phyloP scores from a whole-genome alignment of 2,797 vertebrate species.

The Apogon talboti region DNA sequence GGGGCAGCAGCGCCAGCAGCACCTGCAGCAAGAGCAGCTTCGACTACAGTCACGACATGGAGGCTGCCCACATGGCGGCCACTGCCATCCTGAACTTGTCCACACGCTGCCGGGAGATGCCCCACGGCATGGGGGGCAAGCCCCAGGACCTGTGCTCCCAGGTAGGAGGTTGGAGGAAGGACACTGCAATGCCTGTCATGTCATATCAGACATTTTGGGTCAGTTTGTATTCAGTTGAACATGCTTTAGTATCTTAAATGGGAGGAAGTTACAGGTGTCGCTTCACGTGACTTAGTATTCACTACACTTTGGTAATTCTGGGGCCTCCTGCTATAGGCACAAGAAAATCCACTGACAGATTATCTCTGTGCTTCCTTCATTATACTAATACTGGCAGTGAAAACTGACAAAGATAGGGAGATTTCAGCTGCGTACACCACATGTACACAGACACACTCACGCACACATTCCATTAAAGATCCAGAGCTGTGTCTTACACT shows the following conservation, averaged over 20 bases:
- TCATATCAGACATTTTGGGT: background rate
- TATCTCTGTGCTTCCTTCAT: conserved; percentile 50
- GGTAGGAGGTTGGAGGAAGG: conserved; percentile 79
- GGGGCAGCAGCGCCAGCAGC: conserved; percentile 98
- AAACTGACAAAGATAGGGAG: conserved; percentile 59
- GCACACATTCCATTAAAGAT: conserved; percentile 55
- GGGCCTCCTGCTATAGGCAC: conserved; percentile 34
- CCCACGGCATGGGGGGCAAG: conserved; percentile 93
- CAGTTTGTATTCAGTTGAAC: background rate
- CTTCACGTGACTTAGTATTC: conserved; percentile 17
- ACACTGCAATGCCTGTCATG: background rate
- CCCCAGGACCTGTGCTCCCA: conserved; percentile 94
- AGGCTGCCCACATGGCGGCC: conserved; percentile 97
- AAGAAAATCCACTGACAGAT: conserved; percentile 45
- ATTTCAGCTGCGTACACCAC: conserved; percentile 29
- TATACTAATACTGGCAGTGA: conserved; percentile 53
- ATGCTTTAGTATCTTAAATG: background rate
- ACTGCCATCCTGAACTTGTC: conserved; percentile 98
- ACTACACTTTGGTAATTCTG: conserved; percentile 24
- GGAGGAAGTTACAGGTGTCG: conserved; percentile 7
- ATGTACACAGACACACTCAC: background rate
- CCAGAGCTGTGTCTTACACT: conserved; percentile 61
- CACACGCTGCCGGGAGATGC: conserved; percentile 97
- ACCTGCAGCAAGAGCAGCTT: conserved; percentile 99
- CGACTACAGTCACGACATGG: conserved; percentile 98